Conservation (phyloP, 2,797 vertebrate species). For the Chaetophractus vellerosus region DNA sequence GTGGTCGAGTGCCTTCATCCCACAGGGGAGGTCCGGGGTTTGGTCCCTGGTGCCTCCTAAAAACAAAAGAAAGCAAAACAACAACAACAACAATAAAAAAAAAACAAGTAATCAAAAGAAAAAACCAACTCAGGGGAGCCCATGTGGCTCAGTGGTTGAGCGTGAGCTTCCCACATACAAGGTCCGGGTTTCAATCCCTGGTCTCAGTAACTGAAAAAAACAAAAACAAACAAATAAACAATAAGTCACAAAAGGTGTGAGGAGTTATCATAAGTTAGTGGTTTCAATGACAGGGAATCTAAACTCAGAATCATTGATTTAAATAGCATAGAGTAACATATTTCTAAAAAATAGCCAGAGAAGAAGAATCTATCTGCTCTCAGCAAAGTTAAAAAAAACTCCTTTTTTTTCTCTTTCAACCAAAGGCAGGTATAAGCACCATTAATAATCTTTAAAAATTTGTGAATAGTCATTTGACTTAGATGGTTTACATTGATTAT, state of each 20-base stretch:
- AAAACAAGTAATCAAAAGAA: too few species aligned
- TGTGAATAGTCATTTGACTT: conserved; percentile 43
- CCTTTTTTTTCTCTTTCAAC: background rate
- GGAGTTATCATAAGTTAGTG: background rate
- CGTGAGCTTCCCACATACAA: too few species aligned
- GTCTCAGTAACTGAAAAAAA: too few species aligned
- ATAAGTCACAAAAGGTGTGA: background rate
- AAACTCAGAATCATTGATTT: background rate
- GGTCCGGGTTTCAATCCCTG: too few species aligned
- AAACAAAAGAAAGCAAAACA: too few species aligned
- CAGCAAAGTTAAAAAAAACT: background rate
- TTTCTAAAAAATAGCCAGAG: background rate
- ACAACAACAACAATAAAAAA: too few species aligned
- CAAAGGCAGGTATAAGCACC: conserved; percentile 40
- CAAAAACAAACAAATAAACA: too few species aligned
- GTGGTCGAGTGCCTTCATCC: too few species aligned
- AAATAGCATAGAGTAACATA: background rate
- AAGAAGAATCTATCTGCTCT: background rate
- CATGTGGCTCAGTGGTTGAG: too few species aligned
- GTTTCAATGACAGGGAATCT: background rate
- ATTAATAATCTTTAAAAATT: conserved; percentile 20
- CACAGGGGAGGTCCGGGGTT: too few species aligned
- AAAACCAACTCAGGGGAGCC: too few species aligned
- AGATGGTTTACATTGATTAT: background rate
- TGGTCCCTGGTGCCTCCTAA: too few species aligned